Conservation (phyloP, 1,140 invertebrate genomes). For the Acarapis woodi region DNA sequence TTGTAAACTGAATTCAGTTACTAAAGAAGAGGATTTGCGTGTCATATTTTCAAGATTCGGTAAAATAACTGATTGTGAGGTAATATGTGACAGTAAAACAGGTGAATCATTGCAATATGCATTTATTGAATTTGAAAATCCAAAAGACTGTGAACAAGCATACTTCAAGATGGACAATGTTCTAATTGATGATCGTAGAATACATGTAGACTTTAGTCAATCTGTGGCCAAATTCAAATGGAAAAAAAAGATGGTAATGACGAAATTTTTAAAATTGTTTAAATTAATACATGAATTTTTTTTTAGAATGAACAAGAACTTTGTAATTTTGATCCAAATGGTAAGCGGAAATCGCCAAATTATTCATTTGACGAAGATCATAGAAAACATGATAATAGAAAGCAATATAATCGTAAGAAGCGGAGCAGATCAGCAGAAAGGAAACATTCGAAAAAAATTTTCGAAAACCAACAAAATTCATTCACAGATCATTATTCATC, state of each 20-base stretch:
- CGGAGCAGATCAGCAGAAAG: too few species aligned
- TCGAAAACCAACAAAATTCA: too few species aligned
- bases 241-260: slow-evolving; percentile 23
- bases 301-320: too few species aligned
- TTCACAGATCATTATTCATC: too few species aligned
- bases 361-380: too few species aligned
- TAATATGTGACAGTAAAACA: slow-evolving; percentile 73
- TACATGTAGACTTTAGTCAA: slow-evolving; percentile 98
- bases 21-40: slow-evolving; percentile 84
- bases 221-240: slow-evolving; percentile 75
- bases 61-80: slow-evolving; percentile 73
- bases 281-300: too few species aligned
- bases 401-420: too few species aligned
- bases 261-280: too few species aligned
- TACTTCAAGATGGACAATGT: slow-evolving; percentile 99
- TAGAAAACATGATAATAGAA: too few species aligned
- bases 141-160: slow-evolving; percentile 78
- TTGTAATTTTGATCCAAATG: too few species aligned
- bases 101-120: slow-evolving; percentile 93
- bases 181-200: slow-evolving; percentile 84
- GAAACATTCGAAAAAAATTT: too few species aligned
- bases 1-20: slow-evolving; percentile 98
- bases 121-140: slow-evolving; percentile 88
- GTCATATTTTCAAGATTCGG: slow-evolving; percentile 95
- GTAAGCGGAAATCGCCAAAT: too few species aligned